Evolutionary conservation across 2,888 invertebrate species (phyloP).

Genomic region (Cephus sareptanus): DNA sequence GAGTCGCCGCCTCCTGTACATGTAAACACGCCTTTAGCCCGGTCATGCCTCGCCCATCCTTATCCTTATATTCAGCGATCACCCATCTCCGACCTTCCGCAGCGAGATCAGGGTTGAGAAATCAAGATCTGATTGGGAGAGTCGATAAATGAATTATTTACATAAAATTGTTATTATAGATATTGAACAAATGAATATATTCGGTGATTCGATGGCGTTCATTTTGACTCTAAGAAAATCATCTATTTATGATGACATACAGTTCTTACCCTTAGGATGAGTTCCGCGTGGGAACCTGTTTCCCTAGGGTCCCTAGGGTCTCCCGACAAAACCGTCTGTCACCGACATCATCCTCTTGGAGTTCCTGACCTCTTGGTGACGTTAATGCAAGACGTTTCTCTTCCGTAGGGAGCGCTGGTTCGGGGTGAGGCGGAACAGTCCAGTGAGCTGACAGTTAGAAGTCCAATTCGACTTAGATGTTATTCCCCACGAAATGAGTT

Average conservation of each 20-base stretch:
- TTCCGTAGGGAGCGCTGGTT: neutral
- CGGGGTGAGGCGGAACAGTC: neutral
- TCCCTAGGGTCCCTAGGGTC: constrained; percentile 34
- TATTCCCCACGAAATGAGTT: neutral
- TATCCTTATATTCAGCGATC: neutral
- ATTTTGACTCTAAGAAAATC: neutral
- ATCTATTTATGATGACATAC: neutral
- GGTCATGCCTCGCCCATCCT: neutral
- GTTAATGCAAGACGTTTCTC: constrained; percentile 35
- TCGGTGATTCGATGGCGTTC: neutral
- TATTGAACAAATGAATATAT: neutral
- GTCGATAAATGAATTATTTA: neutral
- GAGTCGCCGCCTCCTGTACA: neutral
- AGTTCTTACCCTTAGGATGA: neutral
- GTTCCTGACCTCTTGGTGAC: constrained; percentile 46
- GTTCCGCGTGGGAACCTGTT: neutral
- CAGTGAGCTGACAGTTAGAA: neutral
- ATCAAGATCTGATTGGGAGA: neutral
- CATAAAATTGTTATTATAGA: neutral
- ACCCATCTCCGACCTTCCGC: neutral
- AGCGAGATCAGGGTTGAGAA: neutral
- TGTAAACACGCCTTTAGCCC: neutral
- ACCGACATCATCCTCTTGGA: constrained; percentile 45
- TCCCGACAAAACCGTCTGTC: constrained; percentile 44
- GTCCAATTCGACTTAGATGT: neutral